A percentile compares a stretch with the other conserved stretches of the same genome.
Evolutionary conservation across 1,140 invertebrate genomes (phyloP).

Genomic region (Meloidogyne floridensis): DNA sequence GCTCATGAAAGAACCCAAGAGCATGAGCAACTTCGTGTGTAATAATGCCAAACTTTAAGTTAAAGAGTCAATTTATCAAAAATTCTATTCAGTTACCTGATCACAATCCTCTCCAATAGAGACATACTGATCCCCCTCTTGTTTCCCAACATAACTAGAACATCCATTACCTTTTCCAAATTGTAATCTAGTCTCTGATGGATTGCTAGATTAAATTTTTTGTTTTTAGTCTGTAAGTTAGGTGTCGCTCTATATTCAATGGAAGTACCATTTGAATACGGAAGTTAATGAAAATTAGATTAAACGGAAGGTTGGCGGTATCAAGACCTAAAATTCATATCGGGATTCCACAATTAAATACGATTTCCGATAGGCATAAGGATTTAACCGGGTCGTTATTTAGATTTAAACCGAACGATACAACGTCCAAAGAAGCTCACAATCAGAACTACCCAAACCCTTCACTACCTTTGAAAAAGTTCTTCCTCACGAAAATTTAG

Average conservation of each 20-base stretch:
- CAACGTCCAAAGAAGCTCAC: too few relatives aligned
- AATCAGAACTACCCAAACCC: too few relatives aligned
- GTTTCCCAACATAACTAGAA: slow-evolving; percentile 23
- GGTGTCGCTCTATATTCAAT: too few relatives aligned
- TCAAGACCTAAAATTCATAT: too few relatives aligned
- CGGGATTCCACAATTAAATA: too few relatives aligned
- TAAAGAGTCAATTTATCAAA: not conserved
- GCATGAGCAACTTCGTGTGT: slow-evolving; percentile 42
- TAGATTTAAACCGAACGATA: too few relatives aligned
- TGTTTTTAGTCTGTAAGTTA: not conserved
- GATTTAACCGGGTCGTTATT: too few relatives aligned
- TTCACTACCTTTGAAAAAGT: not conserved
- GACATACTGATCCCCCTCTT: slow-evolving; percentile 5
- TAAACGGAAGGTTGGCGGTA: too few relatives aligned
- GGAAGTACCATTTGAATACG: too few relatives aligned
- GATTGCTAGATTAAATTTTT: not conserved
- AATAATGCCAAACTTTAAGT: slow-evolving; percentile 27
- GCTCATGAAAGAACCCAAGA: slow-evolving; percentile 37
- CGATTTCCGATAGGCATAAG: too few relatives aligned
- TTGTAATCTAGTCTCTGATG: slow-evolving; percentile 7
- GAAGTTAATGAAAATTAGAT: too few relatives aligned
- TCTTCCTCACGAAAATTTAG: slow-evolving; percentile 10
- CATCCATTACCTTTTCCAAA: slow-evolving; percentile 19
- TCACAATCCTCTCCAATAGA: slow-evolving; percentile 31
- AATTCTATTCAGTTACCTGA: slow-evolving; percentile 19